Conservation (phyloP, 2,888 invertebrate genomes). For the Coremacera marginata region DNA sequence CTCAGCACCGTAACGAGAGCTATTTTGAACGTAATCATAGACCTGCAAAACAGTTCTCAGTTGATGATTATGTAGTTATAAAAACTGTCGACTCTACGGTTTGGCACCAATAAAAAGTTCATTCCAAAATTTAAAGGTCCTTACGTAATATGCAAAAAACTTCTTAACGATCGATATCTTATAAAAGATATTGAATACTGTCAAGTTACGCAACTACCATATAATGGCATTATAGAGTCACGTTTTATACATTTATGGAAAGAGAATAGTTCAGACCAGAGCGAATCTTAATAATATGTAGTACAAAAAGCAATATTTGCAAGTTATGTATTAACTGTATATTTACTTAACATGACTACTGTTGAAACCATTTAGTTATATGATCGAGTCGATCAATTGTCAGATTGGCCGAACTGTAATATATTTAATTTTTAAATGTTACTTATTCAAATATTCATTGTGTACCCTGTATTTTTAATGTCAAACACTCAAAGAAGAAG, state of each 20-base stretch:
- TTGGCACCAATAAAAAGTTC: constrained; percentile 45
- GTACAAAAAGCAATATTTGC: no score
- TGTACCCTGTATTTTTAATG: background rate
- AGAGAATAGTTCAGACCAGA: no score
- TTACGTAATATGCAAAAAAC: constrained; percentile 45
- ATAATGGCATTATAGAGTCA: background rate
- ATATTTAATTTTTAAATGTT: background rate
- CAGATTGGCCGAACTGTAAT: constrained; percentile 5
- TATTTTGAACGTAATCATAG: constrained; percentile 19
- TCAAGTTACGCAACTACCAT: background rate
- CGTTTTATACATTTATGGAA: no score
- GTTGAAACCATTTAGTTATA: no score
- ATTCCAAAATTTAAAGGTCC: constrained; percentile 42
- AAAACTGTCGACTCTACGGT: constrained; percentile 50
- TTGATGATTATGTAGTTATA: constrained; percentile 44
- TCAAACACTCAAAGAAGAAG: background rate
- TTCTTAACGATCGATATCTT: constrained; percentile 52
- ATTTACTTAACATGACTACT: no score
- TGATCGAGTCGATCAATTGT: no score
- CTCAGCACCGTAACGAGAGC: constrained; percentile 35
- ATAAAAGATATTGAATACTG: background rate
- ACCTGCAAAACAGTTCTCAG: constrained; percentile 14
- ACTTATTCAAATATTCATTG: background rate
- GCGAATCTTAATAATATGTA: no score
- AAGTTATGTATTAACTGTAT: no score